Percentiles rank a stretch among this genome's conserved stretches.
These are phyloP conservation scores for Erynnis tages DNA, from an alignment of 2,888 invertebrate genomes.

Conservation along the genomic window DNA sequence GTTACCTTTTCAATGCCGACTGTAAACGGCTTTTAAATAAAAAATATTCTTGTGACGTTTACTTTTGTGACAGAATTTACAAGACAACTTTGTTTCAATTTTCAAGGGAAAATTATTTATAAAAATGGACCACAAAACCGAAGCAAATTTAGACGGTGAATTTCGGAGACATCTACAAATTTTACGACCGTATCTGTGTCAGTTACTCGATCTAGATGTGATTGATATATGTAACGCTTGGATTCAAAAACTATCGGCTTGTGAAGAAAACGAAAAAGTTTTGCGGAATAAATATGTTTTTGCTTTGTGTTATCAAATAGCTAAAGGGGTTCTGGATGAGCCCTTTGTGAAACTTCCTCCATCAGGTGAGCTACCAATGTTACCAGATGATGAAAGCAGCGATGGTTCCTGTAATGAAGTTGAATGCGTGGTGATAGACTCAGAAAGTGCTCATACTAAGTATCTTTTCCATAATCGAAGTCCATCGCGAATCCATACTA, in stretches of 20 bases:
- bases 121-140: constrained; percentile 53
- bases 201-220: constrained; percentile 52
- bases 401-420: constrained; percentile 52
- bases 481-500: constrained; percentile 37
- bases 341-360: constrained; percentile 59
- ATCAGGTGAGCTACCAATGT: constrained; percentile 39
- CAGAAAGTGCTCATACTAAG: constrained; percentile 44
- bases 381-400: constrained; percentile 43
- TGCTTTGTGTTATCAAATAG: constrained; percentile 62
- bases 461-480: constrained; percentile 42
- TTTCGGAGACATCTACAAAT: constrained; percentile 67
- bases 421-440: constrained; percentile 51
- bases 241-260: constrained; percentile 61
- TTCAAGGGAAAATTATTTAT: background rate
- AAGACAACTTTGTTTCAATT: background rate
- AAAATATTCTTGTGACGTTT: background rate
- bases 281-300: constrained; percentile 66
- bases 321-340: constrained; percentile 55
- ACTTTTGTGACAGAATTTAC: constrained; percentile 2
- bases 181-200: constrained; percentile 56
- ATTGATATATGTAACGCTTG: constrained; percentile 62
- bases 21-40: too few relatives aligned
- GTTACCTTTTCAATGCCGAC: too few relatives aligned
- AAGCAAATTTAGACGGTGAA: constrained; percentile 54
- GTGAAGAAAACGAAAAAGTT: constrained; percentile 52